These are phyloP conservation scores for Noctua janthe DNA, from an alignment of 2,888 invertebrate species.

Conservation along the genomic window DNA sequence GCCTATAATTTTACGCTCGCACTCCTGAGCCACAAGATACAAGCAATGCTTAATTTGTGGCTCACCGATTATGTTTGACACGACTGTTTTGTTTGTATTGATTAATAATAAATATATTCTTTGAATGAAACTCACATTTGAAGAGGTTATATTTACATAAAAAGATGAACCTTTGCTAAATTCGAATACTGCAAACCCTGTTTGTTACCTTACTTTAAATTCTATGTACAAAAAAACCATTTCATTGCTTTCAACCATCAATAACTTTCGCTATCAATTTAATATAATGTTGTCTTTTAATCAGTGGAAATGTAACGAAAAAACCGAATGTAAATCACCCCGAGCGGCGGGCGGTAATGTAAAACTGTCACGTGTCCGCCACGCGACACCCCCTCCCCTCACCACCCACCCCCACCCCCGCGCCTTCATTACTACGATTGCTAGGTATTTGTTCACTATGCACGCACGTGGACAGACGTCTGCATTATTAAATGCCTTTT, in stretches of 20 bases:
- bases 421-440: constrained; percentile 87
- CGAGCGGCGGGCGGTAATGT: constrained; percentile 78
- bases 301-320: constrained; percentile 73
- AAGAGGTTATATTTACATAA: not conserved
- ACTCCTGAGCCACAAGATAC: not conserved
- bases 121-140: not conserved
- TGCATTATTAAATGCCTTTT: constrained; percentile 91
- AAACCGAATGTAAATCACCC: constrained; percentile 82
- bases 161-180: not conserved
- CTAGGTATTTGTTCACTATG: constrained; percentile 86
- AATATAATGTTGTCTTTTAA: constrained; percentile 71
- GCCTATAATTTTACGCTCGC: not conserved
- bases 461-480: constrained; percentile 86
- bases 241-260: constrained; percentile 27
- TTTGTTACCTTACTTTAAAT: not conserved
- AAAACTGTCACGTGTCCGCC: constrained; percentile 87
- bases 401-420: constrained; percentile 70
- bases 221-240: not conserved
- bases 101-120: not conserved
- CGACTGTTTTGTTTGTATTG: not conserved
- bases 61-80: not conserved
- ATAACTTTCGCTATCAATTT: constrained; percentile 54
- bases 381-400: constrained; percentile 76
- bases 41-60: not conserved
- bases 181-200: too few relatives aligned